Conservation (phyloP, 2,113 vertebrate species). For the Aleadryas rufinucha region DNA sequence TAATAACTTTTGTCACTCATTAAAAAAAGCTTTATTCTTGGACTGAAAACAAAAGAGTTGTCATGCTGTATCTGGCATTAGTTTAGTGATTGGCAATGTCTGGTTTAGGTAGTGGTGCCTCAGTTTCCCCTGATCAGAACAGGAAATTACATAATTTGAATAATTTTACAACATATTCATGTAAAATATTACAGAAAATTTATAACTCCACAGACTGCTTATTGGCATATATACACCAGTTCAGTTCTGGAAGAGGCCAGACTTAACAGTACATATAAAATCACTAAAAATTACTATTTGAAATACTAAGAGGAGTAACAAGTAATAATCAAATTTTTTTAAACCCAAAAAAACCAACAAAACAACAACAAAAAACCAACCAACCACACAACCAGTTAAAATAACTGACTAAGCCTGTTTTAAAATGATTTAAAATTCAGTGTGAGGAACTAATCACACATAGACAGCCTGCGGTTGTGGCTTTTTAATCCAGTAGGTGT, state of each 20-base stretch:
- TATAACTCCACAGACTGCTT: background rate
- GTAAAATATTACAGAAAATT: background rate
- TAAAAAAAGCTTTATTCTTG: background rate
- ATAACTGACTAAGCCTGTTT: background rate
- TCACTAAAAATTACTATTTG: background rate
- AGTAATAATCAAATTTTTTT: background rate
- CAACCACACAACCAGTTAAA: background rate
- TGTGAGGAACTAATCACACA: conserved; percentile 26
- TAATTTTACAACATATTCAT: background rate
- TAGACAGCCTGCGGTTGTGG: background rate
- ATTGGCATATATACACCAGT: background rate
- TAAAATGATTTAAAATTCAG: conserved; percentile 4
- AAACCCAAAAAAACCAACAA: background rate
- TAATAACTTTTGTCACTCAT: background rate
- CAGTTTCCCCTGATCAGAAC: background rate
- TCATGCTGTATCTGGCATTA: background rate
- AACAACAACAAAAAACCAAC: background rate
- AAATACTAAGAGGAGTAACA: background rate
- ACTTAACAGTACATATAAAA: background rate
- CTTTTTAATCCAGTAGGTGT: conserved; percentile 59
- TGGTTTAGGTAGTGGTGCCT: background rate
- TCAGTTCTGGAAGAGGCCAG: background rate
- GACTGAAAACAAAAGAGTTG: background rate
- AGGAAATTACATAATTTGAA: background rate
- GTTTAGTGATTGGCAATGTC: background rate